These are phyloP conservation scores for Cyrtodaria siliqua DNA, from an alignment of 2,888 invertebrate species.

Conservation along the genomic window DNA sequence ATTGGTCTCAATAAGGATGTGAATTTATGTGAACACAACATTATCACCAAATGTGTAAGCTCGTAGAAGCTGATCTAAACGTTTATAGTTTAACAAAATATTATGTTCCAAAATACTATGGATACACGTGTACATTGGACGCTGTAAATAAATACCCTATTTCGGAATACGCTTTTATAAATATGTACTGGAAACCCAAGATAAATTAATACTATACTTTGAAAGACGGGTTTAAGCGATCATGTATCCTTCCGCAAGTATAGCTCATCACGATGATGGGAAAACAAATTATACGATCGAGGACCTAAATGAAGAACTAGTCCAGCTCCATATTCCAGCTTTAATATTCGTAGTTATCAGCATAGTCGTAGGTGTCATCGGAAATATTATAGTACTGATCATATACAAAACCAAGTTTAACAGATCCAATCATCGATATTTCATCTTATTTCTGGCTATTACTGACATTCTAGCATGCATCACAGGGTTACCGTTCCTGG, in stretches of 20 bases:
- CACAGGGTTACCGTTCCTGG: conserved; percentile 63
- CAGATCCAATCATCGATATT: conserved; percentile 60
- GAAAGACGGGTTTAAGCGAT: too few species aligned
- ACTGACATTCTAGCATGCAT: conserved; percentile 61
- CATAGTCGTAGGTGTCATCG: conserved; percentile 54
- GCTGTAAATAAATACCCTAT: too few species aligned
- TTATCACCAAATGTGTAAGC: too few species aligned
- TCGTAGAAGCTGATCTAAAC: too few species aligned
- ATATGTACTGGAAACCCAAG: too few species aligned
- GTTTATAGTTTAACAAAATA: too few species aligned
- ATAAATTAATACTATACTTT: too few species aligned
- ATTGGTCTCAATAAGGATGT: too few species aligned
- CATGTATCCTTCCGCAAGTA: conserved; percentile 23
- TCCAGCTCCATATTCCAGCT: conserved; percentile 57
- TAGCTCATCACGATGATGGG: not conserved
- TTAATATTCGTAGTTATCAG: conserved; percentile 46
- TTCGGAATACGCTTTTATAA: too few species aligned
- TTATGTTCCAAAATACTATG: too few species aligned
- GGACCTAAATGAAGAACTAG: conserved; percentile 51
- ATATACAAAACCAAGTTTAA: conserved; percentile 60
- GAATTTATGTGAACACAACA: too few species aligned
- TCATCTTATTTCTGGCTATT: conserved; percentile 65
- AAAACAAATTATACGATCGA: conserved; percentile 38
- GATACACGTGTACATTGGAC: too few species aligned
- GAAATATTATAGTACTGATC: conserved; percentile 60